A percentile compares a stretch with the other conserved stretches of the same genome.
Conservation (phyloP, 2,888 invertebrate species). For the Volucella inflata region DNA sequence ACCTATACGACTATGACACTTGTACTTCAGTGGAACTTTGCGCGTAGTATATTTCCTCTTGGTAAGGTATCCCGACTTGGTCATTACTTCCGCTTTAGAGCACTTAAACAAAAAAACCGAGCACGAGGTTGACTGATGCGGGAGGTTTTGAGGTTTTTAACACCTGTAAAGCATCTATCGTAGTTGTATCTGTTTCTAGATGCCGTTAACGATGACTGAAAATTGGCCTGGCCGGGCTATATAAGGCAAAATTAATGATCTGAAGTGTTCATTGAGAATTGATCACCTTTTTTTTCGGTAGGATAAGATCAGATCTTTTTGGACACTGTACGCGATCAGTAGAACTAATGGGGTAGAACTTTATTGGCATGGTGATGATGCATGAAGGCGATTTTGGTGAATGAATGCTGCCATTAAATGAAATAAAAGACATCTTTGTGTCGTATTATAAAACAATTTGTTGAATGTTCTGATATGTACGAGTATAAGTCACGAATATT, state of each 20-base stretch:
- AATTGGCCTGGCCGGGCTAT: neutral
- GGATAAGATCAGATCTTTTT: neutral
- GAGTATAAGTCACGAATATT: too few species aligned
- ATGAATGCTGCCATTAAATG: too few species aligned
- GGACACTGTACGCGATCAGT: too few species aligned
- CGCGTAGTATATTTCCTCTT: conserved; percentile 15
- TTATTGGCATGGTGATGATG: too few species aligned
- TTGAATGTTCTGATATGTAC: too few species aligned
- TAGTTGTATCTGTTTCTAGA: neutral
- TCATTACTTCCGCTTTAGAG: conserved; percentile 25
- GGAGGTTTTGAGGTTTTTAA: neutral
- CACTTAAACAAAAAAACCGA: neutral
- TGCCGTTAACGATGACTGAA: neutral
- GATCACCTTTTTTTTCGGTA: neutral
- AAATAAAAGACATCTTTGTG: too few species aligned
- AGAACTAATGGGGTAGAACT: too few species aligned
- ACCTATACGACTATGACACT: conserved; percentile 21
- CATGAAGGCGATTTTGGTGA: too few species aligned
- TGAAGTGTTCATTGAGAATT: neutral
- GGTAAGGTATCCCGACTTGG: conserved; percentile 9
- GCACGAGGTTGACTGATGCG: neutral
- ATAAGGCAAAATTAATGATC: neutral
- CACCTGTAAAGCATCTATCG: neutral
- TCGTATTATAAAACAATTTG: too few species aligned
- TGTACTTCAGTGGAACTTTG: conserved; percentile 1